Base-by-base conservation (phyloP, 2,113 vertebrate species). In the Amblyornis subalaris region DNA sequence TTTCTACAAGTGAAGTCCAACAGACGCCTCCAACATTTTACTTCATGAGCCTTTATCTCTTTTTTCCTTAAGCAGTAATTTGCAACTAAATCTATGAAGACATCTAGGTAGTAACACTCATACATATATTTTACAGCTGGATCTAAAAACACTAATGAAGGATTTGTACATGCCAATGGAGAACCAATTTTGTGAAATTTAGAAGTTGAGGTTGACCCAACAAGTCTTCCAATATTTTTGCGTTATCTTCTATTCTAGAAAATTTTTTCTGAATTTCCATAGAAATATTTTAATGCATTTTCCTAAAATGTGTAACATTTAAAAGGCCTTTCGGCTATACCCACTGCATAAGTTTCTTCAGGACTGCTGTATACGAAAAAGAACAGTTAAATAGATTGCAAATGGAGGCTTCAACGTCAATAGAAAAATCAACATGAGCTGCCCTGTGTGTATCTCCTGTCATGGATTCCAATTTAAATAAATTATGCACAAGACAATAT, bases 401-500 rank as follows among this genome's bases (percentile, higher is more conserved):
- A 96, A 79, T 62, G 71, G 85, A 91, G 60, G 28, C 61, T 88
- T 91, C 80, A 91, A 75, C 87, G 35, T 71, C 60, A 93, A 66
- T 42, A 87, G 79, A 88, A 92, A 90, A 93, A 88, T 88, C 91
- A 80, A 51, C 10, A 58, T 45, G 70, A 96, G 58, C 82, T 89
- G 65, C 77, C 42, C 74, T 67, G 29, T 50, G 77, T 47, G 78
- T 47, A 71, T 74, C 70, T 76, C 40, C 54, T 80, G 18, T 77
- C 51, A 48, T 3, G 9, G 65, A 64, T 78, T 71, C 16, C 16
- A 55, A 24, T 55, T 71, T 47, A 74, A 74, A 66, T 45, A 73
- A 65, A 89, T 51, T 36, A 48, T 3, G 3, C 24, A 19, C 15
- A 36, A 40, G 54, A 54, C 29, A 79, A 4, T 45, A 78, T 14